Base-by-base conservation (phyloP, 2,113 vertebrate genomes). In the Mirounga angustirostris region DNA sequence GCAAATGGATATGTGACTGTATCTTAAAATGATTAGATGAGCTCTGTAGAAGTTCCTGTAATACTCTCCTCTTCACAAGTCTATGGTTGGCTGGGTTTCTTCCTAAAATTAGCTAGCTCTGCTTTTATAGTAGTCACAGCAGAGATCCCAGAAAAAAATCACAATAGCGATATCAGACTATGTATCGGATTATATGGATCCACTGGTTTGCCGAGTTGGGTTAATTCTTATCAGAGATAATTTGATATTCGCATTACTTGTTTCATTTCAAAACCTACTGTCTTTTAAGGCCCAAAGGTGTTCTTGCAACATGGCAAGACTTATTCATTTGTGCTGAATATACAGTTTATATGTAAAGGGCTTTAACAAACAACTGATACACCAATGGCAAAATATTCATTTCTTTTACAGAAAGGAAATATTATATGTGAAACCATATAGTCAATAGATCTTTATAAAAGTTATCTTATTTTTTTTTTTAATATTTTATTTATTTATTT, bases 391-490 rank as follows among this genome's bases (percentile, higher is more conserved):
- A 92, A 79, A 96, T 40, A 81, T 7, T 56, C 5, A 87, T 59
- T 76, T 84, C 21, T 89, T 84, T 61, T 67, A 69, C 3, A 95
- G 79, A 80, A 86, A 95, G 12, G 84, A 80, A 90, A 58, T 14
- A 76, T 56, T 69, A 89, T 0, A 91, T 16, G 36, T 61, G 82
- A 93, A 58, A 80, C 28, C 56, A 90, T 6, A 76, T 0, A 83
- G 22, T 89, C n/a, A 96, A 61, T 2, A 87, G 69, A 71, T 65
- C 19, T 56, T 67, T 67, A 67, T 67, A 46, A 46, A 46, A 46
- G 46, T 54, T 54, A 54, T 52, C 12, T 14, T 52, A 52, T 54
- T 54, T 54, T 54, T 54, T 52, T 15, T 15, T 4, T 4, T 14
- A 54, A 54, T 13, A 54, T 54, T 54, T 54, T 54, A 15, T 52